These are phyloP conservation scores for Drosophila imparisetae DNA, from an alignment of 2,888 invertebrate species.

Conservation along the genomic window DNA sequence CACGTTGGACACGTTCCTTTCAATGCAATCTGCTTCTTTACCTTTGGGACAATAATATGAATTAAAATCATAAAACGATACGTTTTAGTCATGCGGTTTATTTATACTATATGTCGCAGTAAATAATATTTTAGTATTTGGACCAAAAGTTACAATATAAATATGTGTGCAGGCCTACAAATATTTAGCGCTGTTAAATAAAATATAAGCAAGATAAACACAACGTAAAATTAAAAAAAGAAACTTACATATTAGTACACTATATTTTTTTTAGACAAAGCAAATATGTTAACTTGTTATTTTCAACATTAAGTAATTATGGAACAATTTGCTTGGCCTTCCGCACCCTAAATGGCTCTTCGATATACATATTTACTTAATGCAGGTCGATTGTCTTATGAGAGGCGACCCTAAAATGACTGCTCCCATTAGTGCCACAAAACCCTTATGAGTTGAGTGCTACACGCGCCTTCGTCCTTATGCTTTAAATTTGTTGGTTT, in stretches of 20 bases:
- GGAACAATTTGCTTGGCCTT: background rate
- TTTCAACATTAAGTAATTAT: background rate
- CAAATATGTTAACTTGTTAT: background rate
- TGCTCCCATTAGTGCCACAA: constrained; percentile 15
- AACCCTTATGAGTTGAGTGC: constrained; percentile 28
- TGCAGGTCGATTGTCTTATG: constrained; percentile 21
- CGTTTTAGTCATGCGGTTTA: no score
- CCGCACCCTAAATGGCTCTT: background rate
- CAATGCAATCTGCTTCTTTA: no score
- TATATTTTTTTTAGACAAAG: background rate
- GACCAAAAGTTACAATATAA: background rate
- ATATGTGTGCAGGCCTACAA: background rate
- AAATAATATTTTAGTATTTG: background rate
- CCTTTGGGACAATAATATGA: no score
- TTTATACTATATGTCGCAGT: background rate
- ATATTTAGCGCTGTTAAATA: background rate
- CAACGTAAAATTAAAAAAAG: background rate
- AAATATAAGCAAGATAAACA: background rate
- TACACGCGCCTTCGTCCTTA: constrained; percentile 37
- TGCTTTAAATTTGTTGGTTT: constrained; percentile 1
- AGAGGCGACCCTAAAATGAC: constrained; percentile 6
- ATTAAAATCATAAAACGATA: no score
- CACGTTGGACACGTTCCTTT: no score
- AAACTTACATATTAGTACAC: background rate
- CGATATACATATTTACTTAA: background rate